These are phyloP conservation scores for Apamea anceps DNA, from an alignment of 2,888 invertebrate genomes.

Conservation along the genomic window DNA sequence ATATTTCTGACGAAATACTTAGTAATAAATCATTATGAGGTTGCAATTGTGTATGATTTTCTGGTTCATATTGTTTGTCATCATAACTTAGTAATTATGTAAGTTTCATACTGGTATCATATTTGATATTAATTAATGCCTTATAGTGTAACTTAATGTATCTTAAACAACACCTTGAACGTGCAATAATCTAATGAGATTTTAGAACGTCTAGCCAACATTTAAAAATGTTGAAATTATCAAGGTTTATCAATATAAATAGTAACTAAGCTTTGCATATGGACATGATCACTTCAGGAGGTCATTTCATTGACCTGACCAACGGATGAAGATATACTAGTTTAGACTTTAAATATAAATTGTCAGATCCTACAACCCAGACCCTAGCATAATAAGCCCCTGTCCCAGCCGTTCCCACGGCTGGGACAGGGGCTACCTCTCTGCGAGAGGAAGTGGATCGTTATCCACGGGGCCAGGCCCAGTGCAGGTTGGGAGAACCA, in stretches of 20 bases:
- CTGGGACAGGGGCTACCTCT: background rate
- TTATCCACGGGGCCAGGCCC: too few relatives aligned
- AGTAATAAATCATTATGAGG: background rate
- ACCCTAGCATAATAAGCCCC: background rate
- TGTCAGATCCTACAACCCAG: background rate
- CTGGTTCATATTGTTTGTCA: background rate
- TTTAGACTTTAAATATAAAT: background rate
- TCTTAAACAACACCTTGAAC: background rate
- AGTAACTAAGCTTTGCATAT: background rate
- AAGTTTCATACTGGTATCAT: background rate
- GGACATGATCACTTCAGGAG: conserved; percentile 1
- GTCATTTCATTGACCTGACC: conserved; percentile 16
- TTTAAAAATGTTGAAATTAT: conserved; percentile 8
- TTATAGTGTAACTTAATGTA: background rate
- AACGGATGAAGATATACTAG: background rate
- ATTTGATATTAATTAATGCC: background rate
- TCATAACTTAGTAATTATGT: background rate
- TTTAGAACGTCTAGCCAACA: conserved; percentile 17
- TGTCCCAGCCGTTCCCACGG: background rate
- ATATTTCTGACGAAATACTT: background rate
- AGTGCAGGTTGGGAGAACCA: background rate
- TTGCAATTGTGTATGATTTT: background rate
- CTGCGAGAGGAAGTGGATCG: background rate
- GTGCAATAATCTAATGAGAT: background rate
- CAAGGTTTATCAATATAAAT: conserved; percentile 25